Evolutionary conservation across 2,797 vertebrate genomes (phyloP).

Genomic region (Propithecus perrieri): DNA sequence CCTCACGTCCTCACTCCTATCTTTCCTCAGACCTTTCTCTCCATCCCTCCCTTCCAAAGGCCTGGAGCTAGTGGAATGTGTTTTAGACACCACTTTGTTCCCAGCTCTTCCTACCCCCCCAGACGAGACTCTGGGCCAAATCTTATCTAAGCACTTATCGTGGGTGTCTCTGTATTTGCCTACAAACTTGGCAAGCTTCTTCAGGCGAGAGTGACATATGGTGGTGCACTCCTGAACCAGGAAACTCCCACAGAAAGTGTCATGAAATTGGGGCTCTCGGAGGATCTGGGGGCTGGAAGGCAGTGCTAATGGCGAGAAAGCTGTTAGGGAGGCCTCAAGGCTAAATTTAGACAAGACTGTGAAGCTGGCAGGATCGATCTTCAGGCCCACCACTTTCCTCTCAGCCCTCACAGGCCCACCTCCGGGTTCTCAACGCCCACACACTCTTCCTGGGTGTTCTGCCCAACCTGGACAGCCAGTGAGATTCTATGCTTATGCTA

Average conservation of each 20-base stretch:
- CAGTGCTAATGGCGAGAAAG: background rate
- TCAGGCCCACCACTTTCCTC: background rate
- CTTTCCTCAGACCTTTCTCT: background rate
- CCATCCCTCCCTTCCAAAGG: background rate
- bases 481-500: background rate
- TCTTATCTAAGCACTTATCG: conserved; percentile 41
- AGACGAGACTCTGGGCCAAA: conserved; percentile 6
- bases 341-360: background rate
- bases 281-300: background rate
- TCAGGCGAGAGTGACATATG: conserved; percentile 3
- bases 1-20: background rate
- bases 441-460: background rate
- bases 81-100: conserved; percentile 3
- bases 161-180: background rate
- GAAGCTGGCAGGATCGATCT: background rate
- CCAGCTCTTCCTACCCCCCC: background rate
- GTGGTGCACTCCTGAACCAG: background rate
- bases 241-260: conserved; percentile 4
- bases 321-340: background rate
- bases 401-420: background rate
- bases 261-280: background rate
- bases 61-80: background rate
- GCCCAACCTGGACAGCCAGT: background rate
- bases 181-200: conserved; percentile 25
- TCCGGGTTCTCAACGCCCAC: background rate